phyloP scores from a whole-genome alignment of 2,113 vertebrate species.

The Ascaphus truei region DNA sequence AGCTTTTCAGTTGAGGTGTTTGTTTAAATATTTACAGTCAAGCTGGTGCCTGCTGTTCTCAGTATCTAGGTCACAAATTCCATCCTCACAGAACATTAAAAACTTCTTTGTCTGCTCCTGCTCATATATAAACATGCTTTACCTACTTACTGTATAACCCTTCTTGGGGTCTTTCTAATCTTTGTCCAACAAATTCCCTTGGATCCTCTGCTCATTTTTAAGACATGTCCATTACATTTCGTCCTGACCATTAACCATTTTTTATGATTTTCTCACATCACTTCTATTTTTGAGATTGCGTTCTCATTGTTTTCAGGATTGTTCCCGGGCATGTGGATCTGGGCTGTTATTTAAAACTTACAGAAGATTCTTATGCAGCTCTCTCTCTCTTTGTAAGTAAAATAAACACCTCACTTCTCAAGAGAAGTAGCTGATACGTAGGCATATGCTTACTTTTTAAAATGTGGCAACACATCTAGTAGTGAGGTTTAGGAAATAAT shows the following conservation, averaged over 20 bases:
- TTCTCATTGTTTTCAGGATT: too few relatives aligned
- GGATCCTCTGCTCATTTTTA: not conserved
- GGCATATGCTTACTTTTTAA: too few relatives aligned
- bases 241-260: too few relatives aligned
- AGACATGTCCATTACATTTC: too few relatives aligned
- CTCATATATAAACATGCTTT: not conserved
- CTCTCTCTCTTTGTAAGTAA: not conserved
- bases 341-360: not conserved
- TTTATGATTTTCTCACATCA: too few relatives aligned
- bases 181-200: not conserved
- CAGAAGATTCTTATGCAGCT: not conserved
- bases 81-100: not conserved
- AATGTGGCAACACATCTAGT: too few relatives aligned
- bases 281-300: too few relatives aligned
- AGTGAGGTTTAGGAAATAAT: too few relatives aligned
- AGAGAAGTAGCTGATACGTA: too few relatives aligned
- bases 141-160: not conserved
- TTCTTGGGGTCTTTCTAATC: not conserved
- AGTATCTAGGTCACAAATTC: constrained; percentile 29
- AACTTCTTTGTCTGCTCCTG: not conserved
- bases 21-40: constrained; percentile 35
- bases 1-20: constrained; percentile 5
- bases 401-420: too few relatives aligned
- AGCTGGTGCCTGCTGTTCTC: not conserved
- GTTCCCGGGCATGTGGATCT: not conserved